Evolutionary conservation across 2,113 vertebrate species (phyloP), one percentile per base, ranked within the genome.

Genomic region (Eudyptes chrysolophus): DNA sequence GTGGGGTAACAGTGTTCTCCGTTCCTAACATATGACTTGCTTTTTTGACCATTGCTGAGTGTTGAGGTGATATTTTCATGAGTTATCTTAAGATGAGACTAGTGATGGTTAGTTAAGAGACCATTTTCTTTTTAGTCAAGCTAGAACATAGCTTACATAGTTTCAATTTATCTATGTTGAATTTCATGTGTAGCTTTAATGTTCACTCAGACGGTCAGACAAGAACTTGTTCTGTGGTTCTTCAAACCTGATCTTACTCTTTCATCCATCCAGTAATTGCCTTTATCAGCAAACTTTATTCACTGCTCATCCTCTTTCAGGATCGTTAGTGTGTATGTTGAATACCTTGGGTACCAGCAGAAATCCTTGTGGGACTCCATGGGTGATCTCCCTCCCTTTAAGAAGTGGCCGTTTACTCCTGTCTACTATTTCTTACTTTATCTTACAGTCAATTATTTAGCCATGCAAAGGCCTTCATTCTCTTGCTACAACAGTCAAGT

Each of bases 21-120:
- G 1, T 51, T 92, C 52, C 38, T 69, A 30, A 20, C 8, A 10
- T 12, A n/a, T 0, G 0, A 2, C n/a, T 88, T 38, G 16, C 5
- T 55, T 62, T 90, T 76, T 51, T 86, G 32, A 48, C 34, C 0
- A 1, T 42, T 77, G 18, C 21, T n/a, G 58, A 65, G 30, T 72
- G 13, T 30, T 85, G 52, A 83, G 4, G 15, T 55, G 40, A 16
- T 62, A 40, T 70, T 84, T 80, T 69, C 6, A 38, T 52, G 40
- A 57, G 16, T 38, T 93, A 14, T 44, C 26, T 32, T 36, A 51
- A 72, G 24, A 26, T 69, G 22, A 51, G 49, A 36, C 15, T 27
- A 11, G 13, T 42, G n/a, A 25, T 34, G 7, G 10, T 65, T 58
- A 46, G 8, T 22, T 71, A 30, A 78, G 58, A 38, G 46, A 11